Conservation (phyloP, 1,140 invertebrate genomes). For the Periplaneta americana region DNA sequence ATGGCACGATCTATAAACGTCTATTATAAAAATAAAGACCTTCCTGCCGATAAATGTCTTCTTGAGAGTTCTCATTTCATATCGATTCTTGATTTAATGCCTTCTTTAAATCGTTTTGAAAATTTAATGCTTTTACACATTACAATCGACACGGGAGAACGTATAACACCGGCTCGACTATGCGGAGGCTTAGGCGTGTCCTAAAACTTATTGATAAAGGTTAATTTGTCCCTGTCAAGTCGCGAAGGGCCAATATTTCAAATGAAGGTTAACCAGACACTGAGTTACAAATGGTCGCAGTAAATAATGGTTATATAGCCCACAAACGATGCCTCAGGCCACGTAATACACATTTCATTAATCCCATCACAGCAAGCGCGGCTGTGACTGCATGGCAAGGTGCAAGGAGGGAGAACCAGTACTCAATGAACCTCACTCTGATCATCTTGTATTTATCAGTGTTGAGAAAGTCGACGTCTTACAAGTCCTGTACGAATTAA, state of each 20-base stretch:
- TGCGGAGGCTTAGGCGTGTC: not conserved
- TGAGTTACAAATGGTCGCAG: slow-evolving; percentile 5
- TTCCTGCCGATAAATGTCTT: not conserved
- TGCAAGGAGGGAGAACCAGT: not conserved
- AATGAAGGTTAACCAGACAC: slow-evolving; percentile 10
- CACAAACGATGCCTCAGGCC: not conserved
- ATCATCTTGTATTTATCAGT: not conserved
- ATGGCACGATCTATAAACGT: not conserved
- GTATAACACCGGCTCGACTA: not conserved
- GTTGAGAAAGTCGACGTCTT: too few species aligned
- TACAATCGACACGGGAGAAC: not conserved
- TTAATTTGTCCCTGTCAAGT: slow-evolving; percentile 6
- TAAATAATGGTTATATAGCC: slow-evolving; percentile 10
- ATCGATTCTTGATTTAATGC: not conserved
- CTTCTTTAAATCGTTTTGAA: not conserved
- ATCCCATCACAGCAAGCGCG: too few species aligned
- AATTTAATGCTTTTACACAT: not conserved
- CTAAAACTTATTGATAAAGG: slow-evolving; percentile 7
- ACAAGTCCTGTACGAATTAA: too few species aligned
- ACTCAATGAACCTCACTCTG: not conserved
- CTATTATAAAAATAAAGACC: not conserved
- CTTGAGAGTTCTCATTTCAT: not conserved
- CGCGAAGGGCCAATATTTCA: slow-evolving; percentile 1
- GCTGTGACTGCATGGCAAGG: not conserved
- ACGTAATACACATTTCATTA: not conserved